Conservation (phyloP, 2,113 vertebrate species). For the Hemicordylus capensis region DNA sequence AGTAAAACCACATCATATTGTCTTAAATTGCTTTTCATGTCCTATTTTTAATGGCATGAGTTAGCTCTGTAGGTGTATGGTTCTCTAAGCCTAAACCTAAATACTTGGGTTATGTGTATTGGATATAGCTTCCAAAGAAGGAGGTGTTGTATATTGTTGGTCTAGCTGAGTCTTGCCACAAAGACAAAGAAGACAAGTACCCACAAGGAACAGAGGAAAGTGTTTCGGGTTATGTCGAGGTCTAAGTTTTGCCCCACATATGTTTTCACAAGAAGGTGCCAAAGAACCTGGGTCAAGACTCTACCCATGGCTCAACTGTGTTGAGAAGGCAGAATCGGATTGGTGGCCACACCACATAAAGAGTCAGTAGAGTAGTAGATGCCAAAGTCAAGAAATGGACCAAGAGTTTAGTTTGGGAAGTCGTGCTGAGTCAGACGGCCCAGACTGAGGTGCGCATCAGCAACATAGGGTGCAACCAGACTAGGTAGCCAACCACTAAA, state of each 20-base stretch:
- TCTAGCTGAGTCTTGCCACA: conserved; percentile 15
- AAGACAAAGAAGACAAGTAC: conserved; percentile 4
- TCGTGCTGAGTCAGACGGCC: conserved; percentile 5
- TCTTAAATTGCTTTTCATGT: conserved; percentile 48
- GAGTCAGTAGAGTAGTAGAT: not conserved
- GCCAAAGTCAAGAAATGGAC: not conserved
- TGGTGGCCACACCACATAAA: not conserved
- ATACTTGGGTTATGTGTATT: conserved; percentile 17
- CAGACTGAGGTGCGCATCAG: not conserved
- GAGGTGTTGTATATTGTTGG: conserved; percentile 2
- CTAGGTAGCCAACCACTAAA: not conserved
- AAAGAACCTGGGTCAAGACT: conserved; percentile 10
- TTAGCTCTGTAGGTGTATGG: conserved; percentile 21
- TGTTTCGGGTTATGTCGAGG: not conserved
- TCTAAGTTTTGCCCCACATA: not conserved
- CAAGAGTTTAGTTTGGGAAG: not conserved
- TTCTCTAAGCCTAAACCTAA: conserved; percentile 17
- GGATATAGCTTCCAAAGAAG: conserved; percentile 12
- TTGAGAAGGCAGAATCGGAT: not conserved
- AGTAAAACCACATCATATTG: conserved; percentile 34
- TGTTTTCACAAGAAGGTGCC: not conserved
- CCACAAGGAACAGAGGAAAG: not conserved
- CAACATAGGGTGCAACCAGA: not conserved
- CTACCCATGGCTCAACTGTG: not conserved
- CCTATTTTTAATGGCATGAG: conserved; percentile 22